Conservation (phyloP, 2,888 invertebrate genomes). For the Zonitis immaculata region DNA sequence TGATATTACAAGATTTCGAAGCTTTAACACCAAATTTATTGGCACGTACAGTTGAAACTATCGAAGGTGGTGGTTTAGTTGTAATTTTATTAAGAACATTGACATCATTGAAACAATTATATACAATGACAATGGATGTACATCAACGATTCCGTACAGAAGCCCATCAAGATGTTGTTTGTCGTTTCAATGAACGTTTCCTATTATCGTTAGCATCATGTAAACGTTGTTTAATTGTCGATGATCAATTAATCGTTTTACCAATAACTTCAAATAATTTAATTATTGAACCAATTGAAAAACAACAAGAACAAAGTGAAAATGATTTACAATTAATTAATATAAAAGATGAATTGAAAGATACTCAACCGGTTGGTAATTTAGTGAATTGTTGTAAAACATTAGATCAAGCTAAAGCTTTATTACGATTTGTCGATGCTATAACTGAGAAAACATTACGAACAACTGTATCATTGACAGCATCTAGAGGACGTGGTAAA, state of each 20-base stretch:
- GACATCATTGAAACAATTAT: conserved; percentile 86
- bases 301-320: conserved; percentile 51
- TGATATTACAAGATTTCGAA: conserved; percentile 86
- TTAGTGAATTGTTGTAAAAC: conserved; percentile 88
- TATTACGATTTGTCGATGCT: conserved; percentile 90
- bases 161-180: conserved; percentile 85
- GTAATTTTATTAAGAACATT: conserved; percentile 82
- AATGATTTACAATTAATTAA: conserved; percentile 58
- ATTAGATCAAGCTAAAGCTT: conserved; percentile 87
- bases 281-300: conserved; percentile 69
- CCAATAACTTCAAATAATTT: conserved; percentile 88
- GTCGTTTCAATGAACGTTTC: conserved; percentile 95
- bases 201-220: conserved; percentile 86
- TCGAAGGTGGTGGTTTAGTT: conserved; percentile 80
- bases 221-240: conserved; percentile 84
- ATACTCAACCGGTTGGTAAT: conserved; percentile 88
- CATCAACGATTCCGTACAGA: conserved; percentile 94
- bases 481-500: conserved; percentile 95
- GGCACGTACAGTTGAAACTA: conserved; percentile 95
- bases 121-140: conserved; percentile 97
- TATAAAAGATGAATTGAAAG: conserved; percentile 76
- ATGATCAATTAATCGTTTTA: conserved; percentile 86
- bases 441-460: conserved; percentile 86
- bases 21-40: conserved; percentile 95
- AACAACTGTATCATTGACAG: conserved; percentile 92